Base-by-base conservation (phyloP, 2,113 vertebrate species). In the Rousettus leschenaultii region DNA sequence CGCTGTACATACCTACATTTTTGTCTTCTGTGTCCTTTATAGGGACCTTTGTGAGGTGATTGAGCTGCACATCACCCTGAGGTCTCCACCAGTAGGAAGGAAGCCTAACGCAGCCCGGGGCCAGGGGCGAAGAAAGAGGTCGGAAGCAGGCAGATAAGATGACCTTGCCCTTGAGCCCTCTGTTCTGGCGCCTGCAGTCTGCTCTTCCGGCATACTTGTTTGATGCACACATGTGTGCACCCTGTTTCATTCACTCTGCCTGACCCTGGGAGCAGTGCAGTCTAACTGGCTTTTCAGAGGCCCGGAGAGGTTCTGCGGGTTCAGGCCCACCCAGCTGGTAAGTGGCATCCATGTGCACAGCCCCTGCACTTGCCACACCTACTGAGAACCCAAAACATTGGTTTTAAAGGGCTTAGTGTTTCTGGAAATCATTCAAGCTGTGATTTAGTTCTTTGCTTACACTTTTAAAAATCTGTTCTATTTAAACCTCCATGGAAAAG, bases 171-270 rank as follows among this genome's bases (percentile, higher is more conserved):
- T 59, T 13, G 22, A 63, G 30, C 19, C 7, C 40, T 38, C 16
- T 9, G 21, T 35, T n/a, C 22, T n/a, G 22, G 45, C 68, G 45
- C 24, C 63, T 48, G 14, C 38, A 12, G 15, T 33, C 75, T 40
- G 71, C 12, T 15, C 65, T 38, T 43, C n/a, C 19, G 40, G 21
- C 53, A 6, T 0, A 0, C 19, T 13, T 59, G 15, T 35, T 0
- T 22, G 53, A 55, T 11, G 55, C 30, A 4, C 15, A 12, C 11
- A 1, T 6, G 26, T 19, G 15, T 21, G 26, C 26, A 8, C 33
- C 10, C 12, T 70, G 3, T 35, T 38, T 38, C 24, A 26, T 51
- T 24, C 40, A 18, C 28, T 35, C 30, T 10, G 12, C 26, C 5
- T 6, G 22, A 22, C 9, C 33, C 26, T n/a, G 33, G 33, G 57